phyloP scores from a whole-genome alignment of 2,113 vertebrate species.

The Apus apus region DNA sequence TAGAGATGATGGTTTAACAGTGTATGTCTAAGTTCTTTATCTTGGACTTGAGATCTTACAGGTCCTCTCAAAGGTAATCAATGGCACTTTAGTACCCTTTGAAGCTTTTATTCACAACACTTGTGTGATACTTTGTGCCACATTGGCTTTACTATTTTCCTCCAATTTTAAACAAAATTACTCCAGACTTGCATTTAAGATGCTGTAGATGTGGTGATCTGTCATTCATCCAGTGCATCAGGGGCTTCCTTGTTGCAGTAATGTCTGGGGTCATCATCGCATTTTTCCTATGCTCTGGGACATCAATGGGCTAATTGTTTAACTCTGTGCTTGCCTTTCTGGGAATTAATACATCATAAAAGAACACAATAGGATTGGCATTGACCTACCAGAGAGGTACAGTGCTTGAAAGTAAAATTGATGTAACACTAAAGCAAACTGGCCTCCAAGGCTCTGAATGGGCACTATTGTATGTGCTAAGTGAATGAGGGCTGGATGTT shows the following conservation, averaged over 20 bases:
- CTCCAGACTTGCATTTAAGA: constrained; percentile 34
- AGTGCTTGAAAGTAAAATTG: background rate
- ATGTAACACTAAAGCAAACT: background rate
- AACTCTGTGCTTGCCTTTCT: background rate
- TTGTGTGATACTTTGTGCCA: constrained; percentile 29
- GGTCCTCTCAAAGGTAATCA: constrained; percentile 58
- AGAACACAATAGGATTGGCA: background rate
- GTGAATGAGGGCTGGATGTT: background rate
- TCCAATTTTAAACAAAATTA: constrained; percentile 39
- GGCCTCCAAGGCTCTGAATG: background rate
- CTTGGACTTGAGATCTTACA: constrained; percentile 29
- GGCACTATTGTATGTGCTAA: background rate
- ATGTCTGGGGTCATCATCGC: background rate
- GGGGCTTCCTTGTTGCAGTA: background rate
- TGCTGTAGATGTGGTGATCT: constrained; percentile 13
- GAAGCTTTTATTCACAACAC: constrained; percentile 59
- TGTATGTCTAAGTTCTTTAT: background rate
- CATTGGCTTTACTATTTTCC: constrained; percentile 61
- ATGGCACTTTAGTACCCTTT: constrained; percentile 60
- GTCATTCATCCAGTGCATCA: background rate
- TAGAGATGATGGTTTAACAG: constrained; percentile 26
- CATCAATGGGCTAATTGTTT: background rate
- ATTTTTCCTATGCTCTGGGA: background rate
- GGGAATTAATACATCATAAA: background rate
- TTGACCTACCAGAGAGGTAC: background rate